These are phyloP conservation scores for Coptotermes formosanus DNA, from an alignment of 1,140 invertebrate species.

Conservation along the genomic window DNA sequence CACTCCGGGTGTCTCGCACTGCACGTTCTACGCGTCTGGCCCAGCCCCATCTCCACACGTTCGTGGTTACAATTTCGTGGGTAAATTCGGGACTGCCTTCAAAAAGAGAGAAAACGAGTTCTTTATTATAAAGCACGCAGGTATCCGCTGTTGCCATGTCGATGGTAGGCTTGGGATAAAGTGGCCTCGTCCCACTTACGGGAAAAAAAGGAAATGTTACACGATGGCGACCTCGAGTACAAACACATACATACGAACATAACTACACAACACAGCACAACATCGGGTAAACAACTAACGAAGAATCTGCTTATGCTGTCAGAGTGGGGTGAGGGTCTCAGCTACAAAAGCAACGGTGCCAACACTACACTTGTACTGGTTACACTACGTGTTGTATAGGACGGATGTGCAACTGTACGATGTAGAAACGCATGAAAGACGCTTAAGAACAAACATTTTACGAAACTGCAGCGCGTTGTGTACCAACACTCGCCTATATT, in stretches of 20 bases:
- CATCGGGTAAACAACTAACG: background rate
- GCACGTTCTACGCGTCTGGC: no score
- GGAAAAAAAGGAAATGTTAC: background rate
- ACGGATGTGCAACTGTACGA: no score
- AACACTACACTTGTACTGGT: no score
- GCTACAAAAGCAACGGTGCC: no score
- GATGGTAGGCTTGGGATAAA: constrained; percentile 35
- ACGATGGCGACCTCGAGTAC: background rate
- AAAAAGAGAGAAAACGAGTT: background rate
- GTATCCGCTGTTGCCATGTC: constrained; percentile 27
- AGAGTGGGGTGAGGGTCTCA: no score
- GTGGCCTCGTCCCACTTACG: constrained; percentile 43
- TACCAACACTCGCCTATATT: no score
- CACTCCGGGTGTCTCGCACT: no score
- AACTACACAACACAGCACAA: background rate
- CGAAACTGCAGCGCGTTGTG: no score
- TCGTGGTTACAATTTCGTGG: background rate
- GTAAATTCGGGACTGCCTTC: background rate
- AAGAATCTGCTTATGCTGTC: background rate
- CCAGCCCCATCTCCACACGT: no score
- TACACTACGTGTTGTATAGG: no score
- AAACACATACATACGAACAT: background rate
- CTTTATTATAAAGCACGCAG: background rate
- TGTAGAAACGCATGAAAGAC: no score
- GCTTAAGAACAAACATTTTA: no score